phyloP scores from a whole-genome alignment of 2,797 vertebrate genomes.

The Cetoscarus ocellatus region DNA sequence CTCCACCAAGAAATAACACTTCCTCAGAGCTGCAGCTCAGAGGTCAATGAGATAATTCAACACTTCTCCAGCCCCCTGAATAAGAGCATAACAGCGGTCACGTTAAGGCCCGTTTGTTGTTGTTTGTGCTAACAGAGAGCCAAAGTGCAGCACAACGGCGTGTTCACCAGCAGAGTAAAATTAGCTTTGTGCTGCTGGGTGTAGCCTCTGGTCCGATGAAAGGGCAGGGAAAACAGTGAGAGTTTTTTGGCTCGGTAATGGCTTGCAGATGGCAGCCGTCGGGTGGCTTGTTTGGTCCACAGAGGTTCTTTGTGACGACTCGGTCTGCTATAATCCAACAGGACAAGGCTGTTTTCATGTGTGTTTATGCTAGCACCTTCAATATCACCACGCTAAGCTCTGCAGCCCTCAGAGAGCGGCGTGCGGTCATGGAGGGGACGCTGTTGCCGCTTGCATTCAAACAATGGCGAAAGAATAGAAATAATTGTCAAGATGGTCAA shows the following conservation, averaged over 20 bases:
- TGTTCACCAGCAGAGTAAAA: constrained; percentile 56
- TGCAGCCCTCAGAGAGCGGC: constrained; percentile 48
- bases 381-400: constrained; percentile 62
- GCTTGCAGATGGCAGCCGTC: constrained; percentile 77
- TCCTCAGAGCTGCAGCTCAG: constrained; percentile 9
- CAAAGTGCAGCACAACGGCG: constrained; percentile 43
- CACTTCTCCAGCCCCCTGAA: background rate
- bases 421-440: constrained; percentile 37
- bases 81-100: constrained; percentile 1
- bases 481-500: background rate
- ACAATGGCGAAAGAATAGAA: constrained; percentile 8
- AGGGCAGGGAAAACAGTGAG: constrained; percentile 62
- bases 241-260: constrained; percentile 75
- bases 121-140: constrained; percentile 44
- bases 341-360: constrained; percentile 59
- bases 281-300: constrained; percentile 67
- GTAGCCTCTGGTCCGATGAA: constrained; percentile 63
- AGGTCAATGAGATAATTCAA: background rate
- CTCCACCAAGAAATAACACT: constrained; percentile 5
- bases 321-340: constrained; percentile 62
- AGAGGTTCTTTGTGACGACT: constrained; percentile 76
- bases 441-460: constrained; percentile 9
- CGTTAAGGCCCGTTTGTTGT: constrained; percentile 12
- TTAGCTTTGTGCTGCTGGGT: constrained; percentile 66
- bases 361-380: constrained; percentile 69